Conservation (phyloP, 2,797 vertebrate species). For the Sebastiscus tertius region DNA sequence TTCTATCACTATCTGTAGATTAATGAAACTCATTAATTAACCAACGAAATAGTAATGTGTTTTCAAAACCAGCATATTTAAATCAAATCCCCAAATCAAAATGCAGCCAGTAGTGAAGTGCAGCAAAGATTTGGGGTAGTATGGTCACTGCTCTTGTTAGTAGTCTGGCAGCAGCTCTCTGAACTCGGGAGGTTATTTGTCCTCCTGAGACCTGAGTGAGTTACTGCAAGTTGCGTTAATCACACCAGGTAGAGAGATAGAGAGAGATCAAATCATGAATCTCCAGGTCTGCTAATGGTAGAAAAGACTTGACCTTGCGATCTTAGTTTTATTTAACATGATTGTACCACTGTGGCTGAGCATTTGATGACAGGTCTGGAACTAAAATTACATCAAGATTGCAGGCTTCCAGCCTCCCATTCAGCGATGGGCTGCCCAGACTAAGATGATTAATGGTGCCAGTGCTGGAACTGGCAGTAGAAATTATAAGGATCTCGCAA, state of each 20-base stretch:
- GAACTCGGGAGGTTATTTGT: background rate
- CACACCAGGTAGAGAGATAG: too few relatives aligned
- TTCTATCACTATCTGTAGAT: background rate
- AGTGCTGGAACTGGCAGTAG: background rate
- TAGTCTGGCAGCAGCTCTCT: background rate
- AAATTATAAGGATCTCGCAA: background rate
- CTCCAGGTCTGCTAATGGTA: background rate
- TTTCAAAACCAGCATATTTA: too few relatives aligned
- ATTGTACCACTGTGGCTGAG: background rate
- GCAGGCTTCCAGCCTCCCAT: background rate
- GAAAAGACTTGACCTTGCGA: background rate
- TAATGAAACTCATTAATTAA: background rate
- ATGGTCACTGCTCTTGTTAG: background rate
- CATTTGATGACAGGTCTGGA: background rate
- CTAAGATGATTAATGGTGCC: background rate
- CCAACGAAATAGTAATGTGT: background rate
- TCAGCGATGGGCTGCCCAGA: background rate
- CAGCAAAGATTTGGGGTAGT: background rate
- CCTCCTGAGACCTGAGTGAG: background rate
- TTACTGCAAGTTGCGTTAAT: background rate
- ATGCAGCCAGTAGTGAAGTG: too few relatives aligned
- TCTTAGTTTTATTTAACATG: background rate
- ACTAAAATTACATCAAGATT: background rate
- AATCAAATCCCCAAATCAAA: too few relatives aligned
- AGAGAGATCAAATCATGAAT: background rate